Base-by-base conservation (phyloP, 2,888 invertebrate species). In the Metacarcinus magister region DNA sequence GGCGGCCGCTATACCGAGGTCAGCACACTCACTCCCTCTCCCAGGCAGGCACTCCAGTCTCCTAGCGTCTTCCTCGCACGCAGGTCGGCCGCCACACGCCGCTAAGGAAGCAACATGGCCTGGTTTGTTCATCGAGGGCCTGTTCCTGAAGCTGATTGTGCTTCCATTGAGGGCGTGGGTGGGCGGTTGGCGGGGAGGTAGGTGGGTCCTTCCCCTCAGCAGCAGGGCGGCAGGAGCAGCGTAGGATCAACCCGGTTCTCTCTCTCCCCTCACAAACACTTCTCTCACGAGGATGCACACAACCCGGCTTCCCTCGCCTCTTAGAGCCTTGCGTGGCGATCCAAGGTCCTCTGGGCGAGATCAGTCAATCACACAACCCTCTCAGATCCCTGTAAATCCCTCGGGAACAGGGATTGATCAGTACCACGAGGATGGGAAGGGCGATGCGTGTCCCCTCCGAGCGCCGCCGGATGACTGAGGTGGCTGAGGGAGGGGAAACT, bases 401-500 rank as follows among this genome's bases (percentile, higher is more conserved):
- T 13, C 28, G 60, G 60, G 94, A 89, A n/a, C 48, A 75, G 60
- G 39, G 94, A 54, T 90, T 90, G 94, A 94, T 90, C 94, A 90
- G 94, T 94, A 94, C 94, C 54, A 54, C 54, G 60, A 48, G 94
- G 60, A 87, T 39, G 32, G 39, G 43, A 89, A 89, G 60, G 89
- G 54, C 94, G 90, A 44, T 60, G n/a, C 43, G 39, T 60, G 32
- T 90, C 60, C 90, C 94, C 89, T 60, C 90, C 46, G 89, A 94
- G 43, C 94, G 89, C 94, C 54, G 32, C 44, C 39, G 90, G 90
- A 60, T 94, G 94, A 94, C 94, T 94, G 94, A 94, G 60, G 94
- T 44, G 54, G 87, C 87, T 16, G 48, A 44, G 94, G 89, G 89
- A 94, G 94, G 94, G 94, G 94, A 94, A 94, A 94, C 87, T 94